Percentiles rank a stretch among this genome's conserved stretches.
These are phyloP conservation scores for Sarcophaga rosellei DNA, from an alignment of 2,888 invertebrate genomes.

Conservation along the genomic window DNA sequence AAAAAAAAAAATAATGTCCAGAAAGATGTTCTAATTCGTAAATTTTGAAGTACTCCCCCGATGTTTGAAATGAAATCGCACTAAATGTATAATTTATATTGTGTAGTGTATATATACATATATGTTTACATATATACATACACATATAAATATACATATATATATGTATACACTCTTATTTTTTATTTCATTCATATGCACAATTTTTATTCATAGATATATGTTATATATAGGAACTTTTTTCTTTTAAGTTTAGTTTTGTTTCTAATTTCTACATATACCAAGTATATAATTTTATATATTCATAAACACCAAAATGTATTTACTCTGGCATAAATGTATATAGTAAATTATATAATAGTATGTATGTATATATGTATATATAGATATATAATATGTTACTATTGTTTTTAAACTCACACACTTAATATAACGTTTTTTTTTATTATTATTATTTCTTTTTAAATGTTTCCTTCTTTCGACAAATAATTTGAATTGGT, in stretches of 20 bases:
- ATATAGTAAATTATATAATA: neutral
- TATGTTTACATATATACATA: neutral
- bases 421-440: constrained; percentile 15
- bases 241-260: constrained; percentile 24
- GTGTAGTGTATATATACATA: neutral
- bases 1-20: no score
- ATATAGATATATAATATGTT: constrained; percentile 15
- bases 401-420: constrained; percentile 11
- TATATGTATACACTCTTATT: neutral
- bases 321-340: constrained; percentile 1
- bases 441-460: neutral
- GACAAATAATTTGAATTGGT: neutral
- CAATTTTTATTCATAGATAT: constrained; percentile 18
- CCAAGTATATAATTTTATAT: constrained; percentile 13
- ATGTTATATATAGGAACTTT: constrained; percentile 40
- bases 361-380: constrained; percentile 14
- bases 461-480: no score
- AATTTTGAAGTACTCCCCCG: neutral
- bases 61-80: neutral
- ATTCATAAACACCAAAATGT: neutral
- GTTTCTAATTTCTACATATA: constrained; percentile 37
- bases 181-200: constrained; percentile 5
- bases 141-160: neutral
- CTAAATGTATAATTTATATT: neutral
- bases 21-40: no score